A percentile compares a stretch with the other conserved stretches of the same genome.
phyloP scores from a whole-genome alignment of 1,140 invertebrate genomes.

The Choristoneura fumiferana region DNA sequence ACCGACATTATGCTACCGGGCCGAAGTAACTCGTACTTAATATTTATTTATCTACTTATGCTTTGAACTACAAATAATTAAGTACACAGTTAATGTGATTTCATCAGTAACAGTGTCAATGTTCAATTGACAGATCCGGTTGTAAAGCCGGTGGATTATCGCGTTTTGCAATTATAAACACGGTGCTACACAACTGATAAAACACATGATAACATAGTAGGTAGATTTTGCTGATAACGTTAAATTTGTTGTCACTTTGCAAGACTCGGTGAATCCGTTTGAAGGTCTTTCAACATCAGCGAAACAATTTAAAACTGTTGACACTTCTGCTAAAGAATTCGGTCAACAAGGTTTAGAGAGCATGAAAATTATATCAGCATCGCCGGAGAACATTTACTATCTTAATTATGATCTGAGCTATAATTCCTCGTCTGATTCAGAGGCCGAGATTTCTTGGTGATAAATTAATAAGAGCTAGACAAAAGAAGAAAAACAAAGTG shows the following conservation, averaged over 20 bases:
- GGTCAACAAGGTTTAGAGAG: neutral
- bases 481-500: slow-evolving; percentile 5
- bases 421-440: neutral
- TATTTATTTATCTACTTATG: too few relatives aligned
- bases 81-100: too few relatives aligned
- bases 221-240: neutral
- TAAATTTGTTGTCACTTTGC: neutral
- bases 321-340: neutral
- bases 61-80: too few relatives aligned
- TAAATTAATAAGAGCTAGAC: slow-evolving; percentile 5
- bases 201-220: neutral
- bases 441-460: neutral
- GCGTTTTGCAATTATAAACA: slow-evolving; percentile 5
- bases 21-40: too few relatives aligned
- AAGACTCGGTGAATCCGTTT: neutral
- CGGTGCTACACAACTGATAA: neutral
- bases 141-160: neutral
- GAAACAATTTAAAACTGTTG: neutral
- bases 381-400: neutral
- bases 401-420: neutral
- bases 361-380: neutral
- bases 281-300: too few relatives aligned
- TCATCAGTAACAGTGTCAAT: too few relatives aligned
- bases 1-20: too few relatives aligned
- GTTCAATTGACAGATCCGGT: neutral